Evolutionary conservation across 2,113 vertebrate species (phyloP).

Genomic region (Glaucomys volans): DNA sequence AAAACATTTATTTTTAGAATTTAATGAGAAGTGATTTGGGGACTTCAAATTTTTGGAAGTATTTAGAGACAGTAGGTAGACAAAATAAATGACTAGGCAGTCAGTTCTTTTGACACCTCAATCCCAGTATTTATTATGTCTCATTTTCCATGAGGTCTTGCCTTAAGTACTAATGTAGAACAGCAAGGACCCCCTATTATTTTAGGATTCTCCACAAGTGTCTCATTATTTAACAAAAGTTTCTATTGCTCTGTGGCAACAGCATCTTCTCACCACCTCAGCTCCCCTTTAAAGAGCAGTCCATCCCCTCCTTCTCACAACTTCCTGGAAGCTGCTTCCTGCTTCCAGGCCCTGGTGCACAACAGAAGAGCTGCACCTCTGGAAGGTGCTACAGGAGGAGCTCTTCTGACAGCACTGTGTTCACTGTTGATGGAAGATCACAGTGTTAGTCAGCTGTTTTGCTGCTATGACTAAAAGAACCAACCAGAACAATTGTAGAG

Average conservation of each 20-base stretch:
- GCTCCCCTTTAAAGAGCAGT: background rate
- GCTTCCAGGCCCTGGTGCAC: too few species aligned
- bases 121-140: background rate
- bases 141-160: background rate
- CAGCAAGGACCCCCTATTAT: background rate
- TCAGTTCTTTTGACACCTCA: background rate
- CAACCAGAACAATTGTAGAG: too few species aligned
- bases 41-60: conserved; percentile 4
- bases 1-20: background rate
- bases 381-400: too few species aligned
- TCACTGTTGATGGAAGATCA: background rate
- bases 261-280: background rate
- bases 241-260: background rate
- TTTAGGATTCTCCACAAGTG: background rate
- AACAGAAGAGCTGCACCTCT: background rate
- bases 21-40: background rate
- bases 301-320: background rate
- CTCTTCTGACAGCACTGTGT: accelerated
- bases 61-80: background rate
- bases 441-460: too few species aligned
- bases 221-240: background rate
- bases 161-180: background rate
- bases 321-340: background rate
- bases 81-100: background rate
- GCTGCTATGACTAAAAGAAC: too few species aligned